Conservation (phyloP, 2,113 vertebrate genomes). For the Leucoraja erinaceus region DNA sequence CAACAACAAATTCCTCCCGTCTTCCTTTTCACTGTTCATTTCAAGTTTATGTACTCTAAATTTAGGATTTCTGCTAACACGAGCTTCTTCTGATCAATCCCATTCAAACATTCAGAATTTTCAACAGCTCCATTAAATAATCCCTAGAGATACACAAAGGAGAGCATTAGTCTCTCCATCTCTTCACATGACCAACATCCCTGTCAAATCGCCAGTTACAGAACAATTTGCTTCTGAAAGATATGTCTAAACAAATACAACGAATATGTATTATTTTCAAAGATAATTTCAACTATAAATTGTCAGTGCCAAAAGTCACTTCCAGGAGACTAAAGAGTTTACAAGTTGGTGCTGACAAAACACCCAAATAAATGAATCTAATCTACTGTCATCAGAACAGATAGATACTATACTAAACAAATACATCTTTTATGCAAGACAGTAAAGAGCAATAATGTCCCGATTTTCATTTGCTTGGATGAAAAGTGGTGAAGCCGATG, state of each 20-base stretch:
- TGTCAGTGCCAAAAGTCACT: too few relatives aligned
- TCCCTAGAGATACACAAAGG: neutral
- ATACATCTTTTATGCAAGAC: neutral
- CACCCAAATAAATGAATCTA: neutral
- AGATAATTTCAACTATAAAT: neutral
- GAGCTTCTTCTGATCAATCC: neutral
- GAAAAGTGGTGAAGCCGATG: neutral
- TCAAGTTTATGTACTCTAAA: neutral
- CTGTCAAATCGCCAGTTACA: too few relatives aligned
- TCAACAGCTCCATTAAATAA: neutral
- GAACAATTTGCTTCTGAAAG: neutral
- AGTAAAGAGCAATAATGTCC: neutral
- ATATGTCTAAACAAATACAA: neutral
- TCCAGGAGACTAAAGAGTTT: neutral
- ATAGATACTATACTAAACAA: neutral
- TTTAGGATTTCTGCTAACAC: neutral
- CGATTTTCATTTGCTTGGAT: neutral
- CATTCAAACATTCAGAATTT: neutral
- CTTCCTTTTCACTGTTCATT: neutral
- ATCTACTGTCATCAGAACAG: neutral
- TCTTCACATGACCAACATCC: neutral
- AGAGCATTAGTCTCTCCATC: neutral
- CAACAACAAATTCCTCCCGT: too few relatives aligned
- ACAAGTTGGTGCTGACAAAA: neutral
- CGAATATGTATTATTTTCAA: neutral